Conservation (phyloP, 2,113 vertebrate genomes). For the Heterotis niloticus region DNA sequence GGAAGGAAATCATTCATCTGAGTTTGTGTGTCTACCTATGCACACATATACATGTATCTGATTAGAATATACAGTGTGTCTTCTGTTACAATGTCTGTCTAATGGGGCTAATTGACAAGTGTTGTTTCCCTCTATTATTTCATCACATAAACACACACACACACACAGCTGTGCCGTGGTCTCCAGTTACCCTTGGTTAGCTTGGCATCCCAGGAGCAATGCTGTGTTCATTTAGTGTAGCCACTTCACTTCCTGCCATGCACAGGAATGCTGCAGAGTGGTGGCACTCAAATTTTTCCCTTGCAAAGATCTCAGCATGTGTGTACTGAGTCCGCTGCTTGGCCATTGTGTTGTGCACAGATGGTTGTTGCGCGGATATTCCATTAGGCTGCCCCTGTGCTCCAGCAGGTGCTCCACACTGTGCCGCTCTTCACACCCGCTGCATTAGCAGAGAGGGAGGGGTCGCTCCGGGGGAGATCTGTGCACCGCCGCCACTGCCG, state of each 20-base stretch:
- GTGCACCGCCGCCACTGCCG: background rate
- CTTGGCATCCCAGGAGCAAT: background rate
- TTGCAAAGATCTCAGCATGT: constrained; percentile 15
- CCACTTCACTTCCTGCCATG: background rate
- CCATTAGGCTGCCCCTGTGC: background rate
- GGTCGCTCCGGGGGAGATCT: too few relatives aligned
- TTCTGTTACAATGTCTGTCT: constrained; percentile 12
- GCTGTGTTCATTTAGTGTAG: background rate
- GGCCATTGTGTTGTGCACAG: background rate
- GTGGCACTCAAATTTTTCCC: background rate
- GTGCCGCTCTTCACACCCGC: background rate
- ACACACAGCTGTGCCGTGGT: background rate
- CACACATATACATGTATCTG: background rate
- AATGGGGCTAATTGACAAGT: background rate
- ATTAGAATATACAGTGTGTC: background rate
- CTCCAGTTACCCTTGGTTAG: background rate
- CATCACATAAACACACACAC: too few relatives aligned
- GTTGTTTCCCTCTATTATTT: too few relatives aligned
- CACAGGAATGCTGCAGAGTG: background rate
- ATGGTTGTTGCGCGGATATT: background rate
- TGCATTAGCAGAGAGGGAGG: background rate
- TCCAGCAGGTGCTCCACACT: background rate
- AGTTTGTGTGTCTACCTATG: constrained; percentile 3
- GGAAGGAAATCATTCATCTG: background rate
- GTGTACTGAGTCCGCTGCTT: background rate